Evolutionary conservation across 1,140 invertebrate species (phyloP).

Genomic region (Cotesia glomerata): DNA sequence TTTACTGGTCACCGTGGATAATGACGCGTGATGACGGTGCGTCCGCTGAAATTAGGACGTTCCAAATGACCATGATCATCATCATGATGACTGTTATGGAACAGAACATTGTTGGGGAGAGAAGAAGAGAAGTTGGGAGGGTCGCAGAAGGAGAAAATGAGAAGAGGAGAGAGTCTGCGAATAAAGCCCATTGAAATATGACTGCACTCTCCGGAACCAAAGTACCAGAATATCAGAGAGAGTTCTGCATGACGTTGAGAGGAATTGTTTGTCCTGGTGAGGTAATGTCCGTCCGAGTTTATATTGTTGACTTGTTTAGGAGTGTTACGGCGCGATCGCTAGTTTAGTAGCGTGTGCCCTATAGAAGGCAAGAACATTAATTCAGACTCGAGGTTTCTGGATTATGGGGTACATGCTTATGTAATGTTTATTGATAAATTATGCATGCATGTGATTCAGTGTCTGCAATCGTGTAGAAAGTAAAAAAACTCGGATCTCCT

Average conservation of each 20-base stretch:
- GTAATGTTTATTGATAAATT: constrained; percentile 34
- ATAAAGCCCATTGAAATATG: constrained; percentile 22
- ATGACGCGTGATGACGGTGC: constrained; percentile 58
- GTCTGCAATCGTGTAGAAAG: no score
- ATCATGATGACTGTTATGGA: background rate
- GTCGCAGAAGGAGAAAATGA: background rate
- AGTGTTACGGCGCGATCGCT: background rate
- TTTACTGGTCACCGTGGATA: constrained; percentile 52
- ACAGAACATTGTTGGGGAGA: background rate
- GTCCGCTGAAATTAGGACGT: constrained; percentile 31
- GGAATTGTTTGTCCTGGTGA: background rate
- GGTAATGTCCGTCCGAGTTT: background rate
- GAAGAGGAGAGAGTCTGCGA: background rate
- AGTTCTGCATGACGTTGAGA: background rate
- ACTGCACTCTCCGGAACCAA: constrained; percentile 9
- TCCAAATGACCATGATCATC: background rate
- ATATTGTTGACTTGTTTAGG: background rate
- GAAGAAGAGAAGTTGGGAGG: background rate
- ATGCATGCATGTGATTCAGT: no score
- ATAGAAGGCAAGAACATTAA: constrained; percentile 38
- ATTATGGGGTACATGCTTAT: constrained; percentile 52
- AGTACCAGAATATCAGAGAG: background rate
- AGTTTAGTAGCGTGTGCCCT: constrained; percentile 16
- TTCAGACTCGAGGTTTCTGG: constrained; percentile 48
- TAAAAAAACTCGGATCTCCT: no score